Percentiles rank a stretch among this genome's conserved stretches.
These are phyloP conservation scores for Pristionchus exspectatus DNA, from an alignment of 2,888 invertebrate genomes.

Conservation along the genomic window DNA sequence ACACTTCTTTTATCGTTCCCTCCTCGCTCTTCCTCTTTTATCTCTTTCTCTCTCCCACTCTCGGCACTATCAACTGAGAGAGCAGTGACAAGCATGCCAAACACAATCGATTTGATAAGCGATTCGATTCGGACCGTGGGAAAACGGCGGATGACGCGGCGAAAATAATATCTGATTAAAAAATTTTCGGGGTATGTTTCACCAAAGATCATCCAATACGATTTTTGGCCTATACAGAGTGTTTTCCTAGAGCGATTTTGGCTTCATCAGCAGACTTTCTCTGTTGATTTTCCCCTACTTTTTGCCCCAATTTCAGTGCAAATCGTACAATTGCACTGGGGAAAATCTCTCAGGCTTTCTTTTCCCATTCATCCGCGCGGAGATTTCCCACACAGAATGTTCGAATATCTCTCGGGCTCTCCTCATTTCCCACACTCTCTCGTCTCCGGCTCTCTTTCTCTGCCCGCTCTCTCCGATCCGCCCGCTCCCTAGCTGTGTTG, in stretches of 20 bases:
- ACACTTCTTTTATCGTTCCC: constrained; percentile 35
- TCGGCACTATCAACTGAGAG: constrained; percentile 22
- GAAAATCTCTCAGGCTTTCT: constrained; percentile 22
- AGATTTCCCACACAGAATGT: constrained; percentile 46
- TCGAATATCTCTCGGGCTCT: not conserved
- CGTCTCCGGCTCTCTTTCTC: not conserved
- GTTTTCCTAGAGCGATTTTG: not conserved
- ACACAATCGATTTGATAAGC: constrained; percentile 50
- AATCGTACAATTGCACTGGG: constrained; percentile 27
- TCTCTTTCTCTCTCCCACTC: constrained; percentile 22
- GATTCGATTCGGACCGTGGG: not conserved
- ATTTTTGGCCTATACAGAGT: not conserved
- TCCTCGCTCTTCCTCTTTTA: constrained; percentile 26
- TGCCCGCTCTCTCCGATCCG: constrained; percentile 20
- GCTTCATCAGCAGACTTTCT: not conserved
- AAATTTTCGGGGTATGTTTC: too few relatives aligned
- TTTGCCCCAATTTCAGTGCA: not conserved
- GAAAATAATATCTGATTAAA: not conserved
- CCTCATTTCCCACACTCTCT: not conserved
- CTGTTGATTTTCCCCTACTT: not conserved
- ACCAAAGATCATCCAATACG: not conserved
- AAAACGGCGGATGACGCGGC: not conserved
- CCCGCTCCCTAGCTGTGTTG: constrained; percentile 9
- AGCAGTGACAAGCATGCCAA: constrained; percentile 32
- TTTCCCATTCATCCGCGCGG: not conserved